These are phyloP conservation scores for Aix galericulata DNA, from an alignment of 2,113 vertebrate species.

Conservation along the genomic window DNA sequence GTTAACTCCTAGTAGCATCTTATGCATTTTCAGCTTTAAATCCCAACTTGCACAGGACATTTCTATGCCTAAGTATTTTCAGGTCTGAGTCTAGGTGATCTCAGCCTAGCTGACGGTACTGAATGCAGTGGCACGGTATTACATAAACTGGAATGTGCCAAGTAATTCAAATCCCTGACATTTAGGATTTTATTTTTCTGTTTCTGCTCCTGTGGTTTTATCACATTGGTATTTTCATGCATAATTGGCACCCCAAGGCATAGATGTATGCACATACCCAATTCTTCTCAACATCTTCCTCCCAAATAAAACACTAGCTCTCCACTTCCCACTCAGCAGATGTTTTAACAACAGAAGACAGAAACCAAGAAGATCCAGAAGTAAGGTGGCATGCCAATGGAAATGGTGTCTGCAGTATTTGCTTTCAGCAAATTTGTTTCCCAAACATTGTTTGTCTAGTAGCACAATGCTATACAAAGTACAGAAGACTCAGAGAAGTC, in stretches of 20 bases:
- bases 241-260: constrained; percentile 19
- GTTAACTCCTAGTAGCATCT: neutral
- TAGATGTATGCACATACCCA: neutral
- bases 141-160: neutral
- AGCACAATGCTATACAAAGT: neutral
- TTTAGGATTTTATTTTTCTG: constrained; percentile 17
- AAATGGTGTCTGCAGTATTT: constrained; percentile 1
- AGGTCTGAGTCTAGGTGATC: neutral
- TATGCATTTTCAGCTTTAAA: neutral
- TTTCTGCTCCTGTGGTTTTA: constrained; percentile 37
- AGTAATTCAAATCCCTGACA: constrained; percentile 24
- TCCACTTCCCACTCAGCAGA: constrained; percentile 45
- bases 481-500: neutral
- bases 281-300: neutral
- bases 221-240: constrained; percentile 15
- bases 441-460: neutral
- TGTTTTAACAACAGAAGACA: constrained; percentile 34
- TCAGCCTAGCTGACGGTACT: neutral
- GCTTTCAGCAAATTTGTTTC: neutral
- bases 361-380: neutral
- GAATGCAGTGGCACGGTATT: neutral
- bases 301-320: neutral
- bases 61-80: neutral
- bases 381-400: neutral
- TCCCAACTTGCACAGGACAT: neutral